Evolutionary conservation across 1,140 invertebrate species (phyloP).

Genomic region (Tachypleus tridentatus): DNA sequence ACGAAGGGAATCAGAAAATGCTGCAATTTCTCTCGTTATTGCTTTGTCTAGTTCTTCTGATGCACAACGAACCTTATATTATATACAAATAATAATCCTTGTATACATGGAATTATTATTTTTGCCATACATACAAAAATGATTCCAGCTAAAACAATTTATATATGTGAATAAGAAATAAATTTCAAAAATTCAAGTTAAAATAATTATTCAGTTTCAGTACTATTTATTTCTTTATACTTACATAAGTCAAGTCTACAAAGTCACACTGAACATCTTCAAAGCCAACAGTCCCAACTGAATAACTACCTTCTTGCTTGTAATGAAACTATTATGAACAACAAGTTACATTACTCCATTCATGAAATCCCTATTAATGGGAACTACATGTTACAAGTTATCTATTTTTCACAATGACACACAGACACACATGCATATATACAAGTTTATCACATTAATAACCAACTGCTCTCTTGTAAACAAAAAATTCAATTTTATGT

Average conservation of each 20-base stretch:
- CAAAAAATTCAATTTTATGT: too few species aligned
- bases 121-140: too few species aligned
- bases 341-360: constrained; percentile 11
- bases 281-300: constrained; percentile 85
- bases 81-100: too few species aligned
- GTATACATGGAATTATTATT: too few species aligned
- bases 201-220: too few species aligned
- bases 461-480: background rate
- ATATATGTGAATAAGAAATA: constrained; percentile 1
- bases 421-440: background rate
- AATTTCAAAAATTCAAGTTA: background rate
- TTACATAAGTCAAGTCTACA: constrained; percentile 89
- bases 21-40: constrained; percentile 65
- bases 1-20: constrained; percentile 72
- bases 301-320: constrained; percentile 83
- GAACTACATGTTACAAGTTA: background rate
- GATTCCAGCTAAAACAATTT: background rate
- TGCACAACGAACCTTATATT: constrained; percentile 59
- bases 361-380: background rate
- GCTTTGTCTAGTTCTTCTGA: constrained; percentile 59
- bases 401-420: constrained; percentile 1
- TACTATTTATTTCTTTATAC: constrained; percentile 20
- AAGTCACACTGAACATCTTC: constrained; percentile 95
- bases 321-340: constrained; percentile 56
- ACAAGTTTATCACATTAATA: background rate